Base-by-base conservation (phyloP, 2,888 invertebrate species). In the Ischnura elegans region DNA sequence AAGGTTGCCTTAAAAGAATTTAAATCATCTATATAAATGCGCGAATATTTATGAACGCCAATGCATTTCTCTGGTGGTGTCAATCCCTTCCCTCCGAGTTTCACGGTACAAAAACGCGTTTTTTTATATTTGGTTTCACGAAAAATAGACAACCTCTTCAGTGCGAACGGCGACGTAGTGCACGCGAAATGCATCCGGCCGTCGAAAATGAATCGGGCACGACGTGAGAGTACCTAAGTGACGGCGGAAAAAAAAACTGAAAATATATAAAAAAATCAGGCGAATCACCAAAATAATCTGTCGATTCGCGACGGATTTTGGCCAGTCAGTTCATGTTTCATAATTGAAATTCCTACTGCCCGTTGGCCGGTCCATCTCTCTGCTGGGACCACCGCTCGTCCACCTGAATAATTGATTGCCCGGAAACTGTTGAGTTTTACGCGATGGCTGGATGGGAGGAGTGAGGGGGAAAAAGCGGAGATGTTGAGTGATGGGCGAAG, bases 331-430 rank as follows among this genome's bases (percentile, higher is more conserved):
- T 46, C 86, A 86, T 46, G 45, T 86, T 86, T 86, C 45, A 46
- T 46, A 43, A 86, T 86, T 86, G 86, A 86, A 86, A 86, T 76
- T 76, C 76, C 36, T 25, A 6, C 85, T 43, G 42, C 45, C 42
- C 51, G n/a, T 51, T 21, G 43, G 2, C 86, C 19, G 21, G n/a
- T n/a, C n/a, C 86, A 2, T 46, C 46, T 43, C 86, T 25, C 19
- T 51, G n/a, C n/a, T n/a, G 21, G 76, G 76, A 45, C 51, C 19
- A 19, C 51, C 19, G 51, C 51, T 45, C 45, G 45, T 46, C 46
- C 86, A 86, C 45, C 43, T 86, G 86, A 86, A 86, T 86, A 86
- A 86, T 86, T 86, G 86, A 86, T 46, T 86, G 46, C n/a, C 19
- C 25, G 46, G 85, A 76, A 36, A 45, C 45, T 86, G 86, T 46